phyloP scores from a whole-genome alignment of 2,113 vertebrate genomes.

The Corythornis madagascariensis region DNA sequence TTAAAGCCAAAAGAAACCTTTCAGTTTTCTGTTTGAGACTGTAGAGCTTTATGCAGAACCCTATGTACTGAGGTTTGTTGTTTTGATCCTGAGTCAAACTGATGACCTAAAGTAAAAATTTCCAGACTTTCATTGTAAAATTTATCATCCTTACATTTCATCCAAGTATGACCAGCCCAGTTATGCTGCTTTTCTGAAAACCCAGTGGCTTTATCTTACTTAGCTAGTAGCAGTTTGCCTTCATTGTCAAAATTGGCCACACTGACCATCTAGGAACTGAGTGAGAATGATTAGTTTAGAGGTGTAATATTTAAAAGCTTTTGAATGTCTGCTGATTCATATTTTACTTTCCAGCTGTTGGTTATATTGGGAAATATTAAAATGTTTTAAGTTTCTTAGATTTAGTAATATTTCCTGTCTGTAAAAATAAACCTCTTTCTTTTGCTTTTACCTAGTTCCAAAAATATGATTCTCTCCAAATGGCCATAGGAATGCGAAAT shows the following conservation, averaged over 20 bases:
- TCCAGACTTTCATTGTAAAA: background rate
- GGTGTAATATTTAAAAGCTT: background rate
- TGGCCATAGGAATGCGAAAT: background rate
- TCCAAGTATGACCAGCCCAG: background rate
- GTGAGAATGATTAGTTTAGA: background rate
- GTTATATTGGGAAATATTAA: constrained; percentile 42
- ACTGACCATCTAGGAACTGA: background rate
- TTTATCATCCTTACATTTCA: background rate
- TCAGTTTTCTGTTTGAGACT: background rate
- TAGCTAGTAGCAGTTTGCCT: background rate
- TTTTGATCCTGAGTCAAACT: background rate
- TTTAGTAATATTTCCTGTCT: constrained; percentile 55
- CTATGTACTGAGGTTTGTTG: background rate
- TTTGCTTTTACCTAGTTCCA: constrained; percentile 38
- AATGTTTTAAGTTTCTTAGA: constrained; percentile 31
- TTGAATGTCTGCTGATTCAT: constrained; percentile 19
- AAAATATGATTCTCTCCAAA: constrained; percentile 31
- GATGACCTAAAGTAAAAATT: background rate
- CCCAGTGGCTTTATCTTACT: background rate
- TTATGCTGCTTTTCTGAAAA: background rate
- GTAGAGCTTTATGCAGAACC: background rate
- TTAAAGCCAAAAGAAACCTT: background rate
- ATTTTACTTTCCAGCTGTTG: constrained; percentile 53
- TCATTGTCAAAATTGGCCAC: background rate
- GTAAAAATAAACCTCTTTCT: constrained; percentile 26